Percentiles rank a stretch among this genome's conserved stretches.
These are phyloP conservation scores for Podarcis muralis DNA, from an alignment of 2,113 vertebrate species.

Conservation along the genomic window DNA sequence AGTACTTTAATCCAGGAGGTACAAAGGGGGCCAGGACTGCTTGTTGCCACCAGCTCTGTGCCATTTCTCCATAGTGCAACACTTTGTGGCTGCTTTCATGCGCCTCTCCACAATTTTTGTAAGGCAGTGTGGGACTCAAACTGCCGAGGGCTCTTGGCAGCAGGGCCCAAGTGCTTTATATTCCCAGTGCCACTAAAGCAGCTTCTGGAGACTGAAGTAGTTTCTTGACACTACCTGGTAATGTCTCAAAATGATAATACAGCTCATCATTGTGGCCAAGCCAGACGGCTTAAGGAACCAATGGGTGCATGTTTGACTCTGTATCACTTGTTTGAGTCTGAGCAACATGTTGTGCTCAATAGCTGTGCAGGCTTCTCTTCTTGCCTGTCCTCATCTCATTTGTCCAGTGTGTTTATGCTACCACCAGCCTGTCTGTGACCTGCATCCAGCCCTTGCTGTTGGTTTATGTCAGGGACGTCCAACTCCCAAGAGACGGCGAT, in stretches of 20 bases:
- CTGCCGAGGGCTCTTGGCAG: not conserved
- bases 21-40: not conserved
- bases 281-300: not conserved
- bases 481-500: too few species aligned
- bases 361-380: not conserved
- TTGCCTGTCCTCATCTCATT: not conserved
- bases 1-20: not conserved
- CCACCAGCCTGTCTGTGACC: not conserved
- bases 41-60: not conserved
- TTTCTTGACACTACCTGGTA: not conserved
- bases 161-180: not conserved
- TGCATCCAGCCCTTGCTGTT: too few species aligned
- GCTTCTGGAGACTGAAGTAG: not conserved
- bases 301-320: not conserved
- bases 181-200: not conserved
- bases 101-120: not conserved
- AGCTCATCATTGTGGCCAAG: not conserved
- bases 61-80: too few species aligned
- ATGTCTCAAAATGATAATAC: not conserved
- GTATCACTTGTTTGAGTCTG: not conserved
- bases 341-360: not conserved
- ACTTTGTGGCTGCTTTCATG: too few species aligned
- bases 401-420: not conserved
- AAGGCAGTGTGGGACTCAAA: not conserved
- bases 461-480: too few species aligned